Percentiles rank a stretch among this genome's conserved stretches.
Conservation (phyloP, 2,888 invertebrate genomes). For the Eilema caniola region DNA sequence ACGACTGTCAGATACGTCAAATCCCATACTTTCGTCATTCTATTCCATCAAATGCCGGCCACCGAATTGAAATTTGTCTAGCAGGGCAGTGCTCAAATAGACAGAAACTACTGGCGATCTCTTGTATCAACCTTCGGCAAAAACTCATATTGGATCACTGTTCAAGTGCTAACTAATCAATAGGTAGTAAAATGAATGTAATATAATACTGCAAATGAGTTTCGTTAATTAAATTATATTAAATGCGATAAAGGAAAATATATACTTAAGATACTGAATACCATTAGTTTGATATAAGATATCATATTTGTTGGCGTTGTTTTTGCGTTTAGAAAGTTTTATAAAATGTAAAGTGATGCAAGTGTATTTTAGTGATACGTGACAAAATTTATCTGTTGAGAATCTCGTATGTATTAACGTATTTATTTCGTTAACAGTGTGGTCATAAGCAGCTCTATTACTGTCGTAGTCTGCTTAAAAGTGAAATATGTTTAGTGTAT, state of each 20-base stretch:
- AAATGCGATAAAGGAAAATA: background rate
- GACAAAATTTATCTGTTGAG: background rate
- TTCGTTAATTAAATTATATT: background rate
- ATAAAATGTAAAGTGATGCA: background rate
- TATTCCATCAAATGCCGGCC: too few relatives aligned
- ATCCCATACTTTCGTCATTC: too few relatives aligned
- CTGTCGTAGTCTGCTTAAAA: background rate
- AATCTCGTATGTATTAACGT: background rate
- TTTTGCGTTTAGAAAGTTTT: background rate
- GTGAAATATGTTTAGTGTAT: background rate
- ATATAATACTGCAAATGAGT: background rate
- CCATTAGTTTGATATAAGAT: background rate
- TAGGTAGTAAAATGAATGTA: background rate
- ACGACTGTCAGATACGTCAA: too few relatives aligned
- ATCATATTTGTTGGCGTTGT: background rate
- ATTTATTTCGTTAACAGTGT: too few relatives aligned
- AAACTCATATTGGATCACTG: background rate
- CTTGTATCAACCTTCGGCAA: background rate
- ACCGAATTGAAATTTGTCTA: too few relatives aligned
- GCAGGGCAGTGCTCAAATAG: background rate
- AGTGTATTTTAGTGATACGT: background rate
- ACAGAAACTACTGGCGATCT: background rate
- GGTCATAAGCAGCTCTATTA: too few relatives aligned
- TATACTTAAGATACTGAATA: background rate
- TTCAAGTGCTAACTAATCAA: background rate